Evolutionary conservation across 2,888 invertebrate genomes (phyloP), one percentile per base, ranked within the genome.

Genomic region (Dasysyrphus albostriatus): DNA sequence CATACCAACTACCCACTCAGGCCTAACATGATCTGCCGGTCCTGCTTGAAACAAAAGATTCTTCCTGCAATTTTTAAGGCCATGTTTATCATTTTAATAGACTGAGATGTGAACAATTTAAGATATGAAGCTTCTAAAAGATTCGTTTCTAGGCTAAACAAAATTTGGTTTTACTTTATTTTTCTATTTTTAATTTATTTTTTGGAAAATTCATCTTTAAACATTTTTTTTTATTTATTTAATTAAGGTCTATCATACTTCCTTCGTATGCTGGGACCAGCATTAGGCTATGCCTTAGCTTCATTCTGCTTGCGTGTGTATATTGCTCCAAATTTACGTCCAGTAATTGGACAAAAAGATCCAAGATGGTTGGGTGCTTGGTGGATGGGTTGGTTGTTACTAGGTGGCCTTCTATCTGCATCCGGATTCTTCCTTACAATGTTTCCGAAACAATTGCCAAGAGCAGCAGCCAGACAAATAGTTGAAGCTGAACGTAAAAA

Each of bases 291-390:
- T 89, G 94, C 94, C 0, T 90, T 95, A 79, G 95, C 95, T 5
- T 95, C 95, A 3, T 93, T 95, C 88, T 95, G 95, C 56, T 91
- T 96, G 16, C 94, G 95, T 88, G 91, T 95, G 56, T 96, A 95
- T 90, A 95, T 96, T 47, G 95, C 95, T 6, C 95, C 95, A 3
- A 93, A 93, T 9, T 90, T 95, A 79, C 95, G 94, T 51, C 95
- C 95, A 5, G 94, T 94, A 2, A 95, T 96, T 81, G 94, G 93
- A 19, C 94, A 94, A 80, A 93, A 93, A 75, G 96, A 96, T 92
- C 96, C 96, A 0, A 93, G 96, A 88, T 97, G 96, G 96, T 92
- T 96, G 56, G 96, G 96, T 0, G 96, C 96, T n/a, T 96, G 96
- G 96, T 97, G 96, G 96, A 90, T 96, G 59, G 96, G 96, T 1